Evolutionary conservation across 2,113 vertebrate species (phyloP), one percentile per base, ranked within the genome.

Genomic region (Brevimyrus niger): DNA sequence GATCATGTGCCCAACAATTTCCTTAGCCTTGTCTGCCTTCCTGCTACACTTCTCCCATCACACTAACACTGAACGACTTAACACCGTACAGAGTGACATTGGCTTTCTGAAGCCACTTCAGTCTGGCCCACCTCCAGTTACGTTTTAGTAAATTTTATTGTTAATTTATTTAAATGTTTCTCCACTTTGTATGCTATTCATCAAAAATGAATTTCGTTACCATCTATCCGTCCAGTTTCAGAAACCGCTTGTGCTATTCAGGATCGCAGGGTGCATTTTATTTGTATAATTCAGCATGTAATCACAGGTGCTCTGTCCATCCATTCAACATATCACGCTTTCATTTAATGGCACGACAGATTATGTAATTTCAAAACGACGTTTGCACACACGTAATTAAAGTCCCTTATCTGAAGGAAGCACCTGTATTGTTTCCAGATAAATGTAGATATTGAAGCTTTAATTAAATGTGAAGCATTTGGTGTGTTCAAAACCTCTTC

Each of bases 381-480:
- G 87, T 48, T 19, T 19, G 38, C 87, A 69, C 38, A 88, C 17
- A 83, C 7, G 73, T 83, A 89, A 89, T 82, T 42, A 19, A 89
- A 55, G 69, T 82, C 31, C 88, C 11, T 53, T 83, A 89, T 83
- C 88, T 11, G 35, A 89, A 31, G 44, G 13, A 73, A 55, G 50
- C 23, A 8, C 27, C 13, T 7, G 7, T n/a, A 23, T 35, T 89
- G 73, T 50, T 51, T 51, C 48, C 88, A 13, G 47, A 42, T n/a
- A 83, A 80, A 83, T 53, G 9, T 19, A 82, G 47, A 89, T 55
- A 50, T 31, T 82, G 31, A 38, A 55, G 38, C 1, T 51, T 38
- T 50, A 83, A 23, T 83, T 82, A 55, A 82, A 89, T 23, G 21
- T 23, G 50, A 89, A 46, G n/a, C 11, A 65, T 65, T 88, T 48